Conservation (phyloP, 2,113 vertebrate genomes). For the Ophthalmolycus amberensis region DNA sequence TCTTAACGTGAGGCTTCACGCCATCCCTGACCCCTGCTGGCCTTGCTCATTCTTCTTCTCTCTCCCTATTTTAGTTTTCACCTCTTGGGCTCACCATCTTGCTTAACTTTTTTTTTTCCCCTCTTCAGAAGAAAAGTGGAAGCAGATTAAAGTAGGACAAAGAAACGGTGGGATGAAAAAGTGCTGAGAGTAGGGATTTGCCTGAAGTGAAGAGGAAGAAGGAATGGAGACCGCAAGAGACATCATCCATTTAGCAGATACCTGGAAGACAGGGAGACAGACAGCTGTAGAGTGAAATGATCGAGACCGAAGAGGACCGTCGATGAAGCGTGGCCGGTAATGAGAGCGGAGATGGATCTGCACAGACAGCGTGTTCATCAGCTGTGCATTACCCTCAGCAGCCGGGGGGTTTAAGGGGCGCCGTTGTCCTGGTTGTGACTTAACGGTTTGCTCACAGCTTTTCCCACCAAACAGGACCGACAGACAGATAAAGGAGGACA, state of each 20-base stretch:
- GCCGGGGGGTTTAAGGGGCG: constrained; percentile 23
- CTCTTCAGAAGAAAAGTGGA: constrained; percentile 34
- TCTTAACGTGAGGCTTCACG: constrained; percentile 33
- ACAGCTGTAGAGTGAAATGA: constrained; percentile 48
- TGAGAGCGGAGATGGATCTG: constrained; percentile 44
- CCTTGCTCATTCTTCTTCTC: constrained; percentile 53
- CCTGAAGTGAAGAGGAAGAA: constrained; percentile 60
- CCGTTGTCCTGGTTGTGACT: constrained; percentile 19
- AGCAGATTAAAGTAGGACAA: constrained; percentile 75
- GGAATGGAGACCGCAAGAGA: constrained; percentile 46
- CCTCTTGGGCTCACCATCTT: constrained; percentile 33
- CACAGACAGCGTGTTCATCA: constrained; percentile 42
- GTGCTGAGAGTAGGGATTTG: constrained; percentile 69
- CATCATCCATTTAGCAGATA: constrained; percentile 65
- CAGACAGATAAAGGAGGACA: background rate
- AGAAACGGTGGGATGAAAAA: constrained; percentile 53
- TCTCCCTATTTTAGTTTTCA: constrained; percentile 26
- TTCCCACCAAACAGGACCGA: background rate
- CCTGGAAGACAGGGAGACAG: constrained; percentile 55
- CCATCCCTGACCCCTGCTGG: constrained; percentile 38
- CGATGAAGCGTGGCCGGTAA: constrained; percentile 41
- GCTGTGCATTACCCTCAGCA: constrained; percentile 48
- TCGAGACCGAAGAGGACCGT: constrained; percentile 35
- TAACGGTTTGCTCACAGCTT: background rate
- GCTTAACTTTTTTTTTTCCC: constrained; percentile 4